Evolutionary conservation across 1,140 invertebrate species (phyloP).

Genomic region (Drosophila pectinifera): DNA sequence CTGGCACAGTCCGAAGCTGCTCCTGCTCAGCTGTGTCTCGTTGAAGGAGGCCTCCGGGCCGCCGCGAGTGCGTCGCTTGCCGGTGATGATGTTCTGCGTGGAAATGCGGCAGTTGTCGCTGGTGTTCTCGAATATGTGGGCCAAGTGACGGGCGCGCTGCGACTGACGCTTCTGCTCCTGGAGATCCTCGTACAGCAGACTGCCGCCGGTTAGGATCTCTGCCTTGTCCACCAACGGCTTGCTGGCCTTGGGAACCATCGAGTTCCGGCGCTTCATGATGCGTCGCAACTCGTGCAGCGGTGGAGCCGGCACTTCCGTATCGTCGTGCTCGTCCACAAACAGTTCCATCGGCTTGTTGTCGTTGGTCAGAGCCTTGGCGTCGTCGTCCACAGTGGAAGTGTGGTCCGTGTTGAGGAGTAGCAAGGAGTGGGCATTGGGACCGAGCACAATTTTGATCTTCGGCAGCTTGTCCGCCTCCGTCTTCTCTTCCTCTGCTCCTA

Average conservation of each 20-base stretch:
- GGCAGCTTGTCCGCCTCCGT: neutral
- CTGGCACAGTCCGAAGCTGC: constrained; percentile 31
- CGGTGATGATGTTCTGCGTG: constrained; percentile 73
- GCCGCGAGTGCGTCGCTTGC: constrained; percentile 65
- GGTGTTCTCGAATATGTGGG: constrained; percentile 63
- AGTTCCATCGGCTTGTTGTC: neutral
- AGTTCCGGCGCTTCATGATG: constrained; percentile 51
- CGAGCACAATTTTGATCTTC: constrained; percentile 50
- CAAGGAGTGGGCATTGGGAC: constrained; percentile 47
- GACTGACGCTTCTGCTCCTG: constrained; percentile 2
- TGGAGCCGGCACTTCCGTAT: neutral
- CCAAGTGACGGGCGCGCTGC: constrained; percentile 20
- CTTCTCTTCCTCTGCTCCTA: too few relatives aligned
- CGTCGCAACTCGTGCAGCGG: constrained; percentile 1
- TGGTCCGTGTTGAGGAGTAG: constrained; percentile 12
- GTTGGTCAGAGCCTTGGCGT: neutral
- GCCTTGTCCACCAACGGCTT: constrained; percentile 51
- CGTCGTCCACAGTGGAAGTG: neutral
- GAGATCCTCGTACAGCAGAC: constrained; percentile 21
- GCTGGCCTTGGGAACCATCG: constrained; percentile 58
- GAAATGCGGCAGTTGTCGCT: constrained; percentile 74
- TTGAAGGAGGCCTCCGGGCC: constrained; percentile 46
- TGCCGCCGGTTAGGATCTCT: constrained; percentile 24
- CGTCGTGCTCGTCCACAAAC: neutral
- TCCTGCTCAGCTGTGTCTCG: constrained; percentile 53